Conservation (phyloP, 2,113 vertebrate genomes). For the Malurus elegans region DNA sequence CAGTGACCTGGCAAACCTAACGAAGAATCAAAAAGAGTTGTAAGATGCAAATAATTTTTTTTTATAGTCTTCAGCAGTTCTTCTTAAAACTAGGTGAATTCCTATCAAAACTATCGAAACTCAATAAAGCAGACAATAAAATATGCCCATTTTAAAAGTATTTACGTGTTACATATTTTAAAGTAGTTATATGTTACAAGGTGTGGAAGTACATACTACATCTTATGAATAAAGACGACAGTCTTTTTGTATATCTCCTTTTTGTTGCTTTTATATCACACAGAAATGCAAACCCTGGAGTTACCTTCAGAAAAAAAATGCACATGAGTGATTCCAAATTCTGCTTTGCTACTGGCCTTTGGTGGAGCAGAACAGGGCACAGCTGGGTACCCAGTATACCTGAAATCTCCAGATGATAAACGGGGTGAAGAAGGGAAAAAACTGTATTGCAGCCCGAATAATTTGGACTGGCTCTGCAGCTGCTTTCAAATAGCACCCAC, state of each 20-base stretch:
- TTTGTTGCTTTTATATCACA: neutral
- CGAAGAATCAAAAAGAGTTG: constrained; percentile 36
- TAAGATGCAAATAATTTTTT: neutral
- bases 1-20: constrained; percentile 93
- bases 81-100: neutral
- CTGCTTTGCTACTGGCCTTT: neutral
- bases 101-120: neutral
- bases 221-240: neutral
- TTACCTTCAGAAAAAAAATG: neutral
- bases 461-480: neutral
- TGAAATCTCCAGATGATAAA: neutral
- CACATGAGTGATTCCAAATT: neutral
- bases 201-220: neutral
- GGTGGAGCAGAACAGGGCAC: neutral
- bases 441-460: neutral
- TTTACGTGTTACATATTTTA: neutral
- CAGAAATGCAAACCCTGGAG: neutral
- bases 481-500: neutral
- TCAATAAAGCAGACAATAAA: neutral
- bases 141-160: neutral
- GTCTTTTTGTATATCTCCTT: neutral
- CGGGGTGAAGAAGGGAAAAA: neutral
- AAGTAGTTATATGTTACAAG: neutral
- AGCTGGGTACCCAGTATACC: neutral
- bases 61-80: neutral